Evolutionary conservation across 1,140 invertebrate species (phyloP).

Genomic region (Caenorhabditis latens): DNA sequence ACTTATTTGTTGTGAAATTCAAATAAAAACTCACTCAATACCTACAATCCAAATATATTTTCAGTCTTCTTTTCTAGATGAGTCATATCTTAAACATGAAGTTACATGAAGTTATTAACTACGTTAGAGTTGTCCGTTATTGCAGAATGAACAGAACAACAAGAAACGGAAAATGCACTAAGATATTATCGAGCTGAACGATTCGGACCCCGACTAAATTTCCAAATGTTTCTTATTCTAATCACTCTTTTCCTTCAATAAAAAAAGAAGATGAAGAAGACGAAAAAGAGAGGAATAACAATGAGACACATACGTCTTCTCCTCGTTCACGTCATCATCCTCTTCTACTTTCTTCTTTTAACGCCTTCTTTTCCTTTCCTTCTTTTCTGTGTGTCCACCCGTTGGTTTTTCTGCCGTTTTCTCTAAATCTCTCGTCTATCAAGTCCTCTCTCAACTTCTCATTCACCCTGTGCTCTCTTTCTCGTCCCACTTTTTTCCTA

Average conservation of each 20-base stretch:
- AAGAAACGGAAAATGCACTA: slow-evolving; percentile 12
- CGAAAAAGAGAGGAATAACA: slow-evolving; percentile 12
- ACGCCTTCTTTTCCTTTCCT: neutral
- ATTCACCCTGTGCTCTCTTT: neutral
- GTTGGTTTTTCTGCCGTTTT: neutral
- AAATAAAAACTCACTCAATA: too few relatives aligned
- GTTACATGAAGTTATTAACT: too few relatives aligned
- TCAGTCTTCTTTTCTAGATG: neutral
- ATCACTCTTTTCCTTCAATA: neutral
- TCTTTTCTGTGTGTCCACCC: neutral
- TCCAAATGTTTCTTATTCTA: neutral
- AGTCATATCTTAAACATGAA: neutral
- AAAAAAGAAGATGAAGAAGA: neutral
- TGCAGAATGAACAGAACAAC: slow-evolving; percentile 8
- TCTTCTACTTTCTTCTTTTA: neutral
- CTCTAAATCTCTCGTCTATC: neutral
- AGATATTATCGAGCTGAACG: neutral
- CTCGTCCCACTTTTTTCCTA: neutral
- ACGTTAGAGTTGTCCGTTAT: neutral
- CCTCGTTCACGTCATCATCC: slow-evolving; percentile 1
- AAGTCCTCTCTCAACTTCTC: slow-evolving; percentile 3
- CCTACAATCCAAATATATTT: neutral
- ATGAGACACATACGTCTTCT: slow-evolving; percentile 39
- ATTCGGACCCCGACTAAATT: slow-evolving; percentile 6
- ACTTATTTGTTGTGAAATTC: too few relatives aligned